phyloP scores from a whole-genome alignment of 2,888 invertebrate species.

The Clepsis dumicolana region DNA sequence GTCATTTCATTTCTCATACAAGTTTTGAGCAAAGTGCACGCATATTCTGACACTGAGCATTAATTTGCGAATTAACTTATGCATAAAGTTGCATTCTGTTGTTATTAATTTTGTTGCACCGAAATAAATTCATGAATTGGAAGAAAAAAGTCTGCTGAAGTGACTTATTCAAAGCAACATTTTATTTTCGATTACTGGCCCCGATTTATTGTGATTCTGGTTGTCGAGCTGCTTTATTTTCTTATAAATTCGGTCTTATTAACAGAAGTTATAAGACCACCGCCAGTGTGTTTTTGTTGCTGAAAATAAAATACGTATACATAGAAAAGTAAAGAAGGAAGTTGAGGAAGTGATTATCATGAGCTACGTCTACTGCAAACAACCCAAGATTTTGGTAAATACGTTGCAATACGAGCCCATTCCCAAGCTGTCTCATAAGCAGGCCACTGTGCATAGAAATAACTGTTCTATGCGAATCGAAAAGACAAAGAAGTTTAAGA shows the following conservation, averaged over 20 bases:
- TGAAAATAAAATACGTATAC: constrained; percentile 35
- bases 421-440: constrained; percentile 56
- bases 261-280: constrained; percentile 64
- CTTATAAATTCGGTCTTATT: constrained; percentile 63
- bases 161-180: background rate
- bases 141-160: background rate
- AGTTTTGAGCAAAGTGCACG: background rate
- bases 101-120: background rate
- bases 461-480: constrained; percentile 71
- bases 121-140: background rate
- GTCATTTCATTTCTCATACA: constrained; percentile 3
- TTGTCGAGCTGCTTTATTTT: constrained; percentile 46
- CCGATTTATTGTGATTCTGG: constrained; percentile 41
- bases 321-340: constrained; percentile 26
- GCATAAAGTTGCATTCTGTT: background rate
- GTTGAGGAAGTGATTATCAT: constrained; percentile 60
- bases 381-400: constrained; percentile 59
- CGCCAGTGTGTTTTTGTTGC: constrained; percentile 47
- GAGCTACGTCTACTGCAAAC: constrained; percentile 68
- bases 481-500: constrained; percentile 75
- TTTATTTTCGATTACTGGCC: constrained; percentile 6
- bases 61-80: background rate
- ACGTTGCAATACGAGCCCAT: constrained; percentile 58
- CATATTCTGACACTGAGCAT: background rate
- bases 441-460: constrained; percentile 62